A percentile compares a stretch with the other conserved stretches of the same genome.
Conservation (phyloP, 2,113 vertebrate species). For the Acrocephalus arundinaceus region DNA sequence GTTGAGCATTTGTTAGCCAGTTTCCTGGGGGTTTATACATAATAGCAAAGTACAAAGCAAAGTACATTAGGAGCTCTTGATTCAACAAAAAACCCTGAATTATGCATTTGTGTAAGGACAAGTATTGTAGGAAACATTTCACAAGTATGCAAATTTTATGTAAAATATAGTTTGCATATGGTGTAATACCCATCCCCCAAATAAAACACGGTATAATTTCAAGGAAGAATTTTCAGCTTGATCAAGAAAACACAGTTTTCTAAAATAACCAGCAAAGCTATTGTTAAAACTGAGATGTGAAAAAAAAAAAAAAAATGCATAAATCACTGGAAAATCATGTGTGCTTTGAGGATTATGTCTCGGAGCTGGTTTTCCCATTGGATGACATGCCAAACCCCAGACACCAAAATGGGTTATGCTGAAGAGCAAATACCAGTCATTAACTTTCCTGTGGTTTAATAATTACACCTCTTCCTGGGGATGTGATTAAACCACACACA, state of each 20-base stretch:
- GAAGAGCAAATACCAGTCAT: constrained; percentile 68
- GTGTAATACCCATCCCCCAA: neutral
- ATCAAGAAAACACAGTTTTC: neutral
- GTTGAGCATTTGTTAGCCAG: neutral
- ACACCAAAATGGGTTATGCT: constrained; percentile 66
- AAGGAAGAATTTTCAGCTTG: neutral
- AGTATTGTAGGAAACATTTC: constrained; percentile 11
- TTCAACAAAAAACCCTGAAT: constrained; percentile 44
- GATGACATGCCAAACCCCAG: constrained; percentile 64
- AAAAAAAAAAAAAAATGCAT: neutral
- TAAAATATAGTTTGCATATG: constrained; percentile 11
- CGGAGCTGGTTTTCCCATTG: constrained; percentile 51
- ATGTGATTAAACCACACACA: constrained; percentile 73
- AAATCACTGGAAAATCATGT: constrained; percentile 63
- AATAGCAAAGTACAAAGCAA: neutral
- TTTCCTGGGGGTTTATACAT: constrained; percentile 35
- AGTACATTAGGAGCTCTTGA: constrained; percentile 29
- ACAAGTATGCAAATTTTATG: constrained; percentile 40
- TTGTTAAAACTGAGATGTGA: constrained; percentile 12
- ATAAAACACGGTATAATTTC: neutral
- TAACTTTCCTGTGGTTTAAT: constrained; percentile 77
- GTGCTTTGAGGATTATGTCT: constrained; percentile 50
- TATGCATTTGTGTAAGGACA: constrained; percentile 50
- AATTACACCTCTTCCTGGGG: constrained; percentile 71
- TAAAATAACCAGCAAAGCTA: constrained; percentile 28